Percentiles rank a stretch among this genome's conserved stretches.
Evolutionary conservation across 2,888 invertebrate genomes (phyloP).

Genomic region (Pyrochroa serraticornis): DNA sequence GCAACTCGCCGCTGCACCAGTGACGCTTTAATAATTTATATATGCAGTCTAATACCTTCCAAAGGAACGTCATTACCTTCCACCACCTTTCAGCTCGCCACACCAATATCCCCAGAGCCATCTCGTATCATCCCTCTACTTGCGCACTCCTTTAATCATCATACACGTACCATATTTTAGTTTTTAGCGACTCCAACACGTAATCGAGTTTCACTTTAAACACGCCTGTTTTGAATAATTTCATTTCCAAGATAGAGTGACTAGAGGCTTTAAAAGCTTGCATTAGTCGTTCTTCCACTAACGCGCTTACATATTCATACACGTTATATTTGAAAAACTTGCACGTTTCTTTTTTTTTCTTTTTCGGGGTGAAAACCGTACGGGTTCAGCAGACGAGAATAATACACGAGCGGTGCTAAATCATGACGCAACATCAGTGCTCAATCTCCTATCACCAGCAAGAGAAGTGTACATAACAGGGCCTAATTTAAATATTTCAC

Average conservation of each 20-base stretch:
- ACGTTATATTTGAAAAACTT: conserved; percentile 8
- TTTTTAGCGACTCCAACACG: no score
- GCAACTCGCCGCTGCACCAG: no score
- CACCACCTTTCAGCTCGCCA: no score
- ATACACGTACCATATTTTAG: no score
- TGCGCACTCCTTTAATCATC: no score
- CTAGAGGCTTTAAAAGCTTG: conserved; percentile 41
- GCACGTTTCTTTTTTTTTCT: no score
- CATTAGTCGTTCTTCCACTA: conserved; percentile 43
- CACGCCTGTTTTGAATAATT: conserved; percentile 42
- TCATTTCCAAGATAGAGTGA: conserved; percentile 39
- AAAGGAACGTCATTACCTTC: no score
- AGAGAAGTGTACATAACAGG: conserved; percentile 52
- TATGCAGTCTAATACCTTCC: no score
- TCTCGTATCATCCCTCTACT: no score
- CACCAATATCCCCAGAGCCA: no score
- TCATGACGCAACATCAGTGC: conserved; percentile 47
- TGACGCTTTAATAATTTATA: no score
- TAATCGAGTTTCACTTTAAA: conserved; percentile 31
- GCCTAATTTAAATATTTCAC: conserved; percentile 56
- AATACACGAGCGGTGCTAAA: conserved; percentile 46
- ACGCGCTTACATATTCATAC: conserved; percentile 45
- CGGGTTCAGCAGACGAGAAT: conserved; percentile 38
- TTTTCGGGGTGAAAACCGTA: neutral
- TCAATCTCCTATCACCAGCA: conserved; percentile 50